A percentile compares a stretch with the other conserved stretches of the same genome.
Evolutionary conservation across 1,140 invertebrate species (phyloP).

Genomic region (Meloidogyne hapla): DNA sequence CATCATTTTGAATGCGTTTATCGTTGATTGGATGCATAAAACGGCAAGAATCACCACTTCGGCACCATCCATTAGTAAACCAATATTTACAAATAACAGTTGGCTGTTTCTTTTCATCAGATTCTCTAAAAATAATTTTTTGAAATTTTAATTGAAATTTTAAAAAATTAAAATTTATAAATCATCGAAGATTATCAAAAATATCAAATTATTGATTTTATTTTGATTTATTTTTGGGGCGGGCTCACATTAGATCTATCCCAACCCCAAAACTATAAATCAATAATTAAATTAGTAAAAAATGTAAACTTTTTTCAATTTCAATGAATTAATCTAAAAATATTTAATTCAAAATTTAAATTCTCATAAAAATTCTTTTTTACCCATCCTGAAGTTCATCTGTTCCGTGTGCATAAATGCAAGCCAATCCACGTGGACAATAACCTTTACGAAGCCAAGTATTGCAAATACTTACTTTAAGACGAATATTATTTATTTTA

Average conservation of each 20-base stretch:
- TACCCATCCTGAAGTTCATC: neutral
- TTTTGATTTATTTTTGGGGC: too few relatives aligned
- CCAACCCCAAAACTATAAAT: too few relatives aligned
- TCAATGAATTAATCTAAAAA: too few relatives aligned
- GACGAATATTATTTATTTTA: neutral
- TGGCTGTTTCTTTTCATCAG: neutral
- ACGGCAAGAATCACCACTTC: neutral
- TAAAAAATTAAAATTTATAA: neutral
- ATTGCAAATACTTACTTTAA: slow-evolving; percentile 1
- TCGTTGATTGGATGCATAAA: neutral
- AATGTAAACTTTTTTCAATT: too few relatives aligned
- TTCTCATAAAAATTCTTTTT: neutral
- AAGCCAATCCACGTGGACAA: neutral
- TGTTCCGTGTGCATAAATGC: slow-evolving; percentile 5
- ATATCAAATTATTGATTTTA: too few relatives aligned
- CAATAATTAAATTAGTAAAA: too few relatives aligned
- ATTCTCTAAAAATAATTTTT: neutral
- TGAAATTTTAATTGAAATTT: neutral
- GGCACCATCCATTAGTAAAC: neutral
- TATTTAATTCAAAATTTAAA: too few relatives aligned
- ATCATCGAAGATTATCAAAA: too few relatives aligned
- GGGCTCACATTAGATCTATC: too few relatives aligned
- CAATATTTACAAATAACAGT: neutral
- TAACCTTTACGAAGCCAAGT: slow-evolving; percentile 5
- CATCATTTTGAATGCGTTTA: neutral